A percentile compares a stretch with the other conserved stretches of the same genome.
Evolutionary conservation across 92 coral and sea anemone genomes (phyloP).

Genomic region (Zoanthus solanderi): DNA sequence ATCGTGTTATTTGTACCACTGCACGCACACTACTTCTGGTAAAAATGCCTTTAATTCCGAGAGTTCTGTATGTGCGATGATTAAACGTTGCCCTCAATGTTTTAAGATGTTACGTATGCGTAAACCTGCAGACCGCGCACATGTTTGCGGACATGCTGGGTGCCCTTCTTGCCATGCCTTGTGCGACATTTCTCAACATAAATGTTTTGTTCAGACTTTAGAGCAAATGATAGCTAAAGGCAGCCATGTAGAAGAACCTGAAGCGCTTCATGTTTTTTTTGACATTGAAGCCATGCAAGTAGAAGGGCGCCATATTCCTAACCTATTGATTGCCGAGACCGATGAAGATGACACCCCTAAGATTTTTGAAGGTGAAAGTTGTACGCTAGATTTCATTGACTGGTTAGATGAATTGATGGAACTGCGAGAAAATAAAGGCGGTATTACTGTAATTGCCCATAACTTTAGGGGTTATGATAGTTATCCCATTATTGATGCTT

Average conservation of each 20-base stretch:
- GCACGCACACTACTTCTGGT: not conserved
- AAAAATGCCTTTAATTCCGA: not conserved
- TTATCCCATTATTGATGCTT: constrained; percentile 17
- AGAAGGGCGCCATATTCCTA: no score
- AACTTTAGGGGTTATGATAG: not conserved
- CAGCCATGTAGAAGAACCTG: no score
- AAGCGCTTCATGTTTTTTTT: no score
- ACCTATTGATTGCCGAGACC: no score
- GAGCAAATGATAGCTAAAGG: not conserved
- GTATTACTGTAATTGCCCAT: no score
- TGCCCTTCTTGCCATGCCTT: not conserved
- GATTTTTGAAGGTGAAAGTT: no score
- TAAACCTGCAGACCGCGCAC: not conserved
- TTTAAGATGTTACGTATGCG: no score
- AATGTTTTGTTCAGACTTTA: not conserved
- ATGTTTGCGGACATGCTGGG: not conserved
- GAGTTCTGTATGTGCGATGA: not conserved
- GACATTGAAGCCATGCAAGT: no score
- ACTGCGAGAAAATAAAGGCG: no score
- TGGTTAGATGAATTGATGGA: no score
- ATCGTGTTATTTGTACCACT: not conserved
- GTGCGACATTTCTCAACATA: not conserved
- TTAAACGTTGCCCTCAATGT: not conserved
- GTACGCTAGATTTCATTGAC: no score
- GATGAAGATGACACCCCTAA: no score